phyloP scores from a whole-genome alignment of 2,888 invertebrate species.

The Stenodema calcarata region DNA sequence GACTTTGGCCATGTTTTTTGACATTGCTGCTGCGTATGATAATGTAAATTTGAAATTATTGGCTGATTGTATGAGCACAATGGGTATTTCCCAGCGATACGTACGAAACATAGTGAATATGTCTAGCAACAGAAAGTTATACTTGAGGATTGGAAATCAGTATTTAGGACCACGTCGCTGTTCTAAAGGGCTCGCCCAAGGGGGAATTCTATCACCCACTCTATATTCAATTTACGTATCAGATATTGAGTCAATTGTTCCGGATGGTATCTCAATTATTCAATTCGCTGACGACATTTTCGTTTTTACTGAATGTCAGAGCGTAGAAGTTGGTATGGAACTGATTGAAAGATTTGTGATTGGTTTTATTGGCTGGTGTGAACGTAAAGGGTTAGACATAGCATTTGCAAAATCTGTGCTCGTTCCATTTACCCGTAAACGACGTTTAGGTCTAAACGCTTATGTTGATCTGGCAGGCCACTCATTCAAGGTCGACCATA shows the following conservation, averaged over 20 bases:
- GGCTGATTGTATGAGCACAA: neutral
- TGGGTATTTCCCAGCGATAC: neutral
- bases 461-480: neutral
- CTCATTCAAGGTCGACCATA: neutral
- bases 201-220: neutral
- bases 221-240: neutral
- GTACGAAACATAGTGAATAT: neutral
- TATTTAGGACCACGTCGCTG: neutral
- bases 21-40: neutral
- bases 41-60: neutral
- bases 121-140: neutral
- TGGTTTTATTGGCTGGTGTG: neutral
- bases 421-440: neutral
- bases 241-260: neutral
- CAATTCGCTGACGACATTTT: neutral
- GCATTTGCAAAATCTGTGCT: neutral
- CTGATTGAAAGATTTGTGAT: neutral
- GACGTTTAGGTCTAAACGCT: neutral
- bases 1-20: neutral
- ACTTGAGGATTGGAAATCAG: neutral
- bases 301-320: neutral
- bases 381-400: neutral
- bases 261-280: neutral
- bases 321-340: neutral
- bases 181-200: neutral